Percentiles rank a stretch among this genome's conserved stretches.
Evolutionary conservation across 1,140 invertebrate genomes (phyloP).

Genomic region (Holotrichia oblita): DNA sequence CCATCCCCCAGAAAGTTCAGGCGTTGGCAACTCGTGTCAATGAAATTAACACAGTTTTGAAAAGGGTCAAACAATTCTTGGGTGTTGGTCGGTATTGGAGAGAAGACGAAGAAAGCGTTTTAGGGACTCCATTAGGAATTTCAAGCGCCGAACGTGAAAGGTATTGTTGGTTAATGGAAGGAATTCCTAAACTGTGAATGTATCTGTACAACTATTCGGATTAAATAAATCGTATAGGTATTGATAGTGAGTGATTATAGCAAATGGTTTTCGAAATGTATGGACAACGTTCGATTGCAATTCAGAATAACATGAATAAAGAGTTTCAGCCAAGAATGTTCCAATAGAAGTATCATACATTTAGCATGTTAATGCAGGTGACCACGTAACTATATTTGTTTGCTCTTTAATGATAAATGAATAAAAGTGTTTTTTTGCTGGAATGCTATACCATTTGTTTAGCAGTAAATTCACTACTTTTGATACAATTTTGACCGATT

Average conservation of each 20-base stretch:
- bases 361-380: too few species aligned
- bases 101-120: background rate
- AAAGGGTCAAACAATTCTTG: conserved; percentile 34
- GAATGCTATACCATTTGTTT: too few species aligned
- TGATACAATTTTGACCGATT: too few species aligned
- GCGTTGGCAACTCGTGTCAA: conserved; percentile 2
- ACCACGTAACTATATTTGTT: too few species aligned
- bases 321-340: too few species aligned
- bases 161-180: conserved; percentile 10
- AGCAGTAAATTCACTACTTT: too few species aligned
- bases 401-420: too few species aligned
- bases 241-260: background rate
- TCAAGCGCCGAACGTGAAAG: background rate
- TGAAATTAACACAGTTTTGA: conserved; percentile 32
- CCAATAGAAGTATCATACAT: too few species aligned
- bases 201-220: background rate
- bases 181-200: background rate
- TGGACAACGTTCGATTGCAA: too few species aligned
- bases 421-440: too few species aligned
- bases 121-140: conserved; percentile 23
- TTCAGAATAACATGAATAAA: too few species aligned
- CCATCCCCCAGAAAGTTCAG: background rate
- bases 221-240: background rate
- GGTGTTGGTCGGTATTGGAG: background rate
- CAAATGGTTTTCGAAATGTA: background rate